Evolutionary conservation across 2,888 invertebrate genomes (phyloP), one percentile per base, ranked within the genome.

Genomic region (Melanostoma mellinum): DNA sequence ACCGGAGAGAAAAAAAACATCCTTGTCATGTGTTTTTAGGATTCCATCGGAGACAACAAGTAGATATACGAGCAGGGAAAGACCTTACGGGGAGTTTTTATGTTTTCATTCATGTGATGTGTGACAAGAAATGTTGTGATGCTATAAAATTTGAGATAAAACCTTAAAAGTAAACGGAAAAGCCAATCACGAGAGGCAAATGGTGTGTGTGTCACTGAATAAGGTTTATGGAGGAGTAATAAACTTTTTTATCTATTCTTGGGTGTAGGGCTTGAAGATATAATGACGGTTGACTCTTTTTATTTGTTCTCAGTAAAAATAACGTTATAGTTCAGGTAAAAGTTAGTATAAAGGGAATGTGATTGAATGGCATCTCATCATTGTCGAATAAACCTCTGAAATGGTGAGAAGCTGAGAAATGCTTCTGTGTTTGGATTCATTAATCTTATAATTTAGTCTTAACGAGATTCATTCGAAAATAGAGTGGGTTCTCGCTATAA

Each of bases 131-230:
- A 32, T 9, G 30, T 50, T 32, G 48, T 32, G n/a, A 32, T n/a
- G 32, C 48, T 48, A 63, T 63, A 63, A 63, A 63, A 50, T 38
- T 9, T 63, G 36, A 35, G 61, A 61, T 61, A 35, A 61, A 46
- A 61, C 20, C 20, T 50, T 9, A 4, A 48, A 48, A 30, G 48
- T 48, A 9, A 50, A 4, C 42, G 5, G 8, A 1, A 46, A 38
- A 60, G 60, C 48, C 61, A 30, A 48, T 63, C 48, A 48, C 46
- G 48, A n/a, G 5, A 0, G 50, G 48, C 6, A 40, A 3, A 33
- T 48, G 30, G 48, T 50, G 48, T 63, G 48, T 50, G 10, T 30
- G 38, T 38, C 50, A 38, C 38, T 32, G 63, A 50, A 63, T 50
- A 48, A 30, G 48, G 63, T 63, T 46, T 46, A 61, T 61, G 61